phyloP scores from a whole-genome alignment of 1,140 invertebrate species.

The Berghia stephanieae region DNA sequence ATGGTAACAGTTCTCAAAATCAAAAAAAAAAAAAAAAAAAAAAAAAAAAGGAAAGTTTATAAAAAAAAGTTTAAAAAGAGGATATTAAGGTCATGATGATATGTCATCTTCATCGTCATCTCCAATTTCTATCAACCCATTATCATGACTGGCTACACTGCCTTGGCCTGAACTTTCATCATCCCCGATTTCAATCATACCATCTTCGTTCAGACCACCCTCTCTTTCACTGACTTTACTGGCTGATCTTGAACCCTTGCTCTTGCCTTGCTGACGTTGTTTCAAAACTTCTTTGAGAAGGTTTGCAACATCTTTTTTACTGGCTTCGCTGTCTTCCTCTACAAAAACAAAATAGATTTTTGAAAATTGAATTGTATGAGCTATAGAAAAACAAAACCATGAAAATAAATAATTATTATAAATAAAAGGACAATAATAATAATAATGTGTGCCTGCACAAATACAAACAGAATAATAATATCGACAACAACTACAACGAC shows the following conservation, averaged over 20 bases:
- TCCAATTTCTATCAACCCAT: background rate
- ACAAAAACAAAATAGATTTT: background rate
- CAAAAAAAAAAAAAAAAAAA: background rate
- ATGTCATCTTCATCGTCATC: background rate
- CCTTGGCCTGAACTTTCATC: too few species aligned
- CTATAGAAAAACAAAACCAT: background rate
- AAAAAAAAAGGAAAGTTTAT: background rate
- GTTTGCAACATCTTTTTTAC: conserved; percentile 22
- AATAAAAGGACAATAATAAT: background rate
- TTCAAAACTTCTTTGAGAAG: conserved; percentile 29
- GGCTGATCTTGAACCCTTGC: too few species aligned
- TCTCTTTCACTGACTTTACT: background rate
- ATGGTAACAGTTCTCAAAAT: too few species aligned
- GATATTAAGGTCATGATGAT: background rate
- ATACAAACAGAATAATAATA: background rate
- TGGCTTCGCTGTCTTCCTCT: conserved; percentile 23
- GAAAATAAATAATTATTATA: background rate
- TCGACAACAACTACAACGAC: background rate
- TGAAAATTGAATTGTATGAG: background rate
- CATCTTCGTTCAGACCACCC: background rate
- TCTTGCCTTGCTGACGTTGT: conserved; percentile 16
- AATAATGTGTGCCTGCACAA: background rate
- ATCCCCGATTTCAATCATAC: background rate
- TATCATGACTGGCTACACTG: too few species aligned
- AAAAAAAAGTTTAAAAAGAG: background rate